These are phyloP conservation scores for Crotalus viridis DNA, from an alignment of 2,113 vertebrate genomes.

Conservation along the genomic window DNA sequence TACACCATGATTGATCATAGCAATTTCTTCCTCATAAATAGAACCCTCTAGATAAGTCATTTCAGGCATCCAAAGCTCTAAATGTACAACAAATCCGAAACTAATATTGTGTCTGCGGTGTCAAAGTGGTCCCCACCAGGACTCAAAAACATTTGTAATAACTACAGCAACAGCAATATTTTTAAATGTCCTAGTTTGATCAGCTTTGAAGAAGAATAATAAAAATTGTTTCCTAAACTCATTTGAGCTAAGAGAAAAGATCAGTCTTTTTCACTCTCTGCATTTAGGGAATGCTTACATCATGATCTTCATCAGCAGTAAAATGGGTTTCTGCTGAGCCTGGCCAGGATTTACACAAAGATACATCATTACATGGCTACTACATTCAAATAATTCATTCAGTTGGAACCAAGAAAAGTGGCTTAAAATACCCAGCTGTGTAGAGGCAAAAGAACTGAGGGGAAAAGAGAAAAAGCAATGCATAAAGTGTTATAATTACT, in stretches of 20 bases:
- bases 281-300: background rate
- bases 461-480: background rate
- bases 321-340: background rate
- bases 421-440: background rate
- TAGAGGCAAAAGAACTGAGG: background rate
- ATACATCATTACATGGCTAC: background rate
- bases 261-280: slow-evolving; percentile 55
- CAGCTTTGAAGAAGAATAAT: slow-evolving; percentile 17
- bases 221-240: background rate
- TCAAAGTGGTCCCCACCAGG: slow-evolving; percentile 47
- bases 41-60: slow-evolving; percentile 59
- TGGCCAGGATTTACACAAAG: slow-evolving; percentile 7
- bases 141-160: slow-evolving; percentile 32
- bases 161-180: slow-evolving; percentile 3
- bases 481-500: background rate
- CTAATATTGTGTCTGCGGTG: slow-evolving; percentile 47
- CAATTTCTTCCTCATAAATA: slow-evolving; percentile 64
- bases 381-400: background rate
- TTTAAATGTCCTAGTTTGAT: slow-evolving; percentile 50
- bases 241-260: slow-evolving; percentile 25
- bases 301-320: background rate
- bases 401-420: background rate
- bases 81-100: slow-evolving; percentile 40
- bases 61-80: slow-evolving; percentile 48
- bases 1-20: slow-evolving; percentile 51